Evolutionary conservation across 2,113 vertebrate genomes (phyloP).

Genomic region (Oxyura jamaicensis): DNA sequence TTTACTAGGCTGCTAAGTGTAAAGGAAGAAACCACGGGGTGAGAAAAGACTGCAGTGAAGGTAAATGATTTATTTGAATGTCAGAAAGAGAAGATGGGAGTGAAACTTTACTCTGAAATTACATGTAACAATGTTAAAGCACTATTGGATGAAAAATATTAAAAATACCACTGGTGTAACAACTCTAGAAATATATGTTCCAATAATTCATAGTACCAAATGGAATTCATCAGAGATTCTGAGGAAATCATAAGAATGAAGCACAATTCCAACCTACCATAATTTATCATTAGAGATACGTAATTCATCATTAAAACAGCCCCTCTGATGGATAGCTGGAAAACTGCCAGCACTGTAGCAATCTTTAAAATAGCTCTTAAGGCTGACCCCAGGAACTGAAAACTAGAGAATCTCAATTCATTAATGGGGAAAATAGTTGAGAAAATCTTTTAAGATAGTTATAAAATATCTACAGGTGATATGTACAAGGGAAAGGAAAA

Average conservation of each 20-base stretch:
- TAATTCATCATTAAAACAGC: slow-evolving; percentile 58
- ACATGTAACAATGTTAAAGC: neutral
- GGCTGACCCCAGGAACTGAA: neutral
- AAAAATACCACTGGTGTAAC: neutral
- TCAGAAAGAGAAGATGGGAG: neutral
- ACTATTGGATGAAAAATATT: slow-evolving; percentile 8
- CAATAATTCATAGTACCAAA: slow-evolving; percentile 23
- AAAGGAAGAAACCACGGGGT: neutral
- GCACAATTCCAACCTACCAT: neutral
- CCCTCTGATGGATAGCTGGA: slow-evolving; percentile 20
- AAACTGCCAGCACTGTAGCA: neutral
- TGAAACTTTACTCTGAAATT: slow-evolving; percentile 11
- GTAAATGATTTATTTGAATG: neutral
- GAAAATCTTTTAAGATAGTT: neutral
- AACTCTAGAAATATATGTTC: neutral
- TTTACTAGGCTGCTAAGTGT: neutral
- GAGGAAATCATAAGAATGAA: slow-evolving; percentile 26
- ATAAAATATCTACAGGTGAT: slow-evolving; percentile 4
- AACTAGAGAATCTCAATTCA: neutral
- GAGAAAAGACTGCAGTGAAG: neutral
- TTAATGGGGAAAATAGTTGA: neutral
- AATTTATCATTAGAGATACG: slow-evolving; percentile 44
- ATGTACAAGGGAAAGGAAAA: neutral
- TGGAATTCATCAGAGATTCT: neutral
- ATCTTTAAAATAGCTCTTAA: slow-evolving; percentile 52